phyloP scores from a whole-genome alignment of 2,797 vertebrate genomes.

The Cygnus olor region DNA sequence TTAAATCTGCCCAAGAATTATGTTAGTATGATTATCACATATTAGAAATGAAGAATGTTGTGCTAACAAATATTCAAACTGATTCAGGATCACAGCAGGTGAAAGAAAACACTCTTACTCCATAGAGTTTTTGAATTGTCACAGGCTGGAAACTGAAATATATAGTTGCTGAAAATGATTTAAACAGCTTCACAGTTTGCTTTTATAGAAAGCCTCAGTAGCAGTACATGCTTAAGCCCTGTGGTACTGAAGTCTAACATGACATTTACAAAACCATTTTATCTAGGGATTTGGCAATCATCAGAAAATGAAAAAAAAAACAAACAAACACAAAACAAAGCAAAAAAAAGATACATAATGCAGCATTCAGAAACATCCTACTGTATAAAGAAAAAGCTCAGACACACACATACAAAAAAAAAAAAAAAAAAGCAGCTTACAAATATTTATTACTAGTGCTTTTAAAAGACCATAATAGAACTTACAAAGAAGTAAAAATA shows the following conservation, averaged over 20 bases:
- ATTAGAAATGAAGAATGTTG: neutral
- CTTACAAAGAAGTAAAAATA: neutral
- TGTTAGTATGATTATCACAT: neutral
- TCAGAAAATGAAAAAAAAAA: neutral
- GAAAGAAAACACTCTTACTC: neutral
- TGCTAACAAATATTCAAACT: neutral
- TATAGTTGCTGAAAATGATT: neutral
- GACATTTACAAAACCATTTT: neutral
- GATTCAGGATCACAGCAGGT: neutral
- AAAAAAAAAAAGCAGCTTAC: neutral
- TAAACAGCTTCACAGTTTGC: neutral
- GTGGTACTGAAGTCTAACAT: neutral
- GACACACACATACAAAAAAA: neutral
- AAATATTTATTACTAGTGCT: neutral
- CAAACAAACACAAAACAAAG: too few relatives aligned
- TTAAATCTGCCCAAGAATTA: conserved; percentile 83
- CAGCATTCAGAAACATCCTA: neutral
- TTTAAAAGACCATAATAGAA: neutral
- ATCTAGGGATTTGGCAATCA: neutral
- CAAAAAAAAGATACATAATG: neutral
- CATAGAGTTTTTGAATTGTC: neutral
- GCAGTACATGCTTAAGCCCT: neutral
- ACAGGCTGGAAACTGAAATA: neutral
- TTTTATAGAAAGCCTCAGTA: neutral
- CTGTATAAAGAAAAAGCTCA: neutral